These are phyloP conservation scores for Pseudomugil gertrudae DNA, from an alignment of 2,797 vertebrate species.

Conservation along the genomic window DNA sequence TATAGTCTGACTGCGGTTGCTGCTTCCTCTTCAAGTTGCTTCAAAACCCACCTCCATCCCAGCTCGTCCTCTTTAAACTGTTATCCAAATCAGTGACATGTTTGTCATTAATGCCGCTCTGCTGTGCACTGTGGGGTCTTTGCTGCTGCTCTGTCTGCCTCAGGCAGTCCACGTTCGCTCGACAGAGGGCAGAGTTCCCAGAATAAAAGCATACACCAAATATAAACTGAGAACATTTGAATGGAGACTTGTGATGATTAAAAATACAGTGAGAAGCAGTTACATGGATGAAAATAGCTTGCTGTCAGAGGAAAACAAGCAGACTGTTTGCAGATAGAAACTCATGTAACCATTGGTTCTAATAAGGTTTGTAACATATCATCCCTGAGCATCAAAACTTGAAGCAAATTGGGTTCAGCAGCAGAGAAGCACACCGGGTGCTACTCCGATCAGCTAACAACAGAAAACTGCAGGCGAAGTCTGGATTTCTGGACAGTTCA, in stretches of 20 bases:
- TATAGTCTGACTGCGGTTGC: neutral
- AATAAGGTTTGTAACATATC: too few relatives aligned
- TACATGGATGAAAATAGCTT: too few relatives aligned
- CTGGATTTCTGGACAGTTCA: too few relatives aligned
- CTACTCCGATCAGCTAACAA: neutral
- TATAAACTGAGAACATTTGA: neutral
- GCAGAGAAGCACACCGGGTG: neutral
- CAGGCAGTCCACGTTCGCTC: neutral
- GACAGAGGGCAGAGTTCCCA: neutral
- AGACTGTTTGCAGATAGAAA: neutral
- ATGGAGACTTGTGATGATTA: too few relatives aligned
- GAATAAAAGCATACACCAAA: neutral
- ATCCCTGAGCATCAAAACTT: too few relatives aligned
- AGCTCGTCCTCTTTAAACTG: neutral
- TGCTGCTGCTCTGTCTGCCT: neutral
- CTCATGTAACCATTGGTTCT: neutral
- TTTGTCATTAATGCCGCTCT: neutral
- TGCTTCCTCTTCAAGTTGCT: neutral
- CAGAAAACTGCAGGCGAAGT: too few relatives aligned
- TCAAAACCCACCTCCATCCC: neutral
- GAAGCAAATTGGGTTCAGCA: too few relatives aligned
- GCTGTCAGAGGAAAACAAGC: neutral
- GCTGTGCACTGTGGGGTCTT: neutral
- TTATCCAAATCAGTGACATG: neutral
- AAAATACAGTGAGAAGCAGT: too few relatives aligned